These are phyloP conservation scores for Palythoa grandis DNA, from an alignment of 92 coral and sea anemone genomes.

Conservation along the genomic window DNA sequence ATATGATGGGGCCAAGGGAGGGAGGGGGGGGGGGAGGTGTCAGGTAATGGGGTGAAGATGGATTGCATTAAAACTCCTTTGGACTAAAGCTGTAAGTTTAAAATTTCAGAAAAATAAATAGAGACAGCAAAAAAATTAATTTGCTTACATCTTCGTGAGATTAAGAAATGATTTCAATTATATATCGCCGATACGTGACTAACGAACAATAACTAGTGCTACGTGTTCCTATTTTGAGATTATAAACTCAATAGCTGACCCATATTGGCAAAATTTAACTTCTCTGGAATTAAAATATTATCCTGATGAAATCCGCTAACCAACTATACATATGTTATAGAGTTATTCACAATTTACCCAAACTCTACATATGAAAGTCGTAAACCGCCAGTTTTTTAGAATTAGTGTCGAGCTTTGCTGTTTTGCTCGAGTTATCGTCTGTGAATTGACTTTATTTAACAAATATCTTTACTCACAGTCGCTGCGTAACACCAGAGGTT, in stretches of 20 bases:
- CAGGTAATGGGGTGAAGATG: too few relatives aligned
- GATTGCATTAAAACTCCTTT: too few relatives aligned
- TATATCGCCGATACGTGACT: not conserved
- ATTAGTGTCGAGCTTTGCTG: not conserved
- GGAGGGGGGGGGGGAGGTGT: too few relatives aligned
- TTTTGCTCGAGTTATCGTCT: not conserved
- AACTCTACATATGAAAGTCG: not conserved
- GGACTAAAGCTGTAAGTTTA: too few relatives aligned
- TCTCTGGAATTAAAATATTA: not conserved
- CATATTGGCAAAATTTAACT: not conserved
- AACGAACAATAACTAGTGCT: not conserved
- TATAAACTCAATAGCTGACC: too few relatives aligned
- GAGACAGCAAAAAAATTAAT: too few relatives aligned
- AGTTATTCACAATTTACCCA: not conserved
- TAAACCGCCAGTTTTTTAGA: not conserved
- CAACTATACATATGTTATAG: not conserved
- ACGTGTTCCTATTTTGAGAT: not conserved
- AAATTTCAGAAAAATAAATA: too few relatives aligned
- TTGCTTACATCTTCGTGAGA: too few relatives aligned
- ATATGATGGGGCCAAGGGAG: too few relatives aligned
- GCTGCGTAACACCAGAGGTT: not conserved
- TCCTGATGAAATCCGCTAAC: not conserved
- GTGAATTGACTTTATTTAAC: not conserved
- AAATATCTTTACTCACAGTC: not conserved
- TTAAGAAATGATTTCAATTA: too few relatives aligned